Conservation (phyloP, 2,888 invertebrate species). For the Hypena proboscidalis region DNA sequence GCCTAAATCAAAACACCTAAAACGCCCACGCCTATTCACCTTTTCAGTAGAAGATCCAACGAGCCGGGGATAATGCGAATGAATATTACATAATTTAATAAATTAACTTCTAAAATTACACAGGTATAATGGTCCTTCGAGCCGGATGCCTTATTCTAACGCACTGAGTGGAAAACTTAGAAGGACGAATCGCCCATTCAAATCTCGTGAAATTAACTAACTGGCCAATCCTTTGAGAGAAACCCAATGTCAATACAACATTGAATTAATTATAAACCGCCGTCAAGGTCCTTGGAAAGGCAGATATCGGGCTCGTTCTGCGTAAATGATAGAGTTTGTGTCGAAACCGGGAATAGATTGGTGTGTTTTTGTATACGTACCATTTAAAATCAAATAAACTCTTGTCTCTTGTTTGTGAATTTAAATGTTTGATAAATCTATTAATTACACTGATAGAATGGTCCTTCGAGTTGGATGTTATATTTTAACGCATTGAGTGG, state of each 20-base stretch:
- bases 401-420: no score
- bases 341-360: no score
- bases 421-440: no score
- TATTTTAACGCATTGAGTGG: no score
- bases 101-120: slow-evolving; percentile 14
- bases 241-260: slow-evolving; percentile 42
- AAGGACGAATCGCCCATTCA: slow-evolving; percentile 30
- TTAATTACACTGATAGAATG: no score
- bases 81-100: slow-evolving; percentile 9
- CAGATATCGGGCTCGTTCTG: no score
- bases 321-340: no score
- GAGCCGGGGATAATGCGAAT: neutral
- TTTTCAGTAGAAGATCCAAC: neutral
- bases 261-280: slow-evolving; percentile 56
- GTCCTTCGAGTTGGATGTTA: no score
- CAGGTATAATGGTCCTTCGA: slow-evolving; percentile 22
- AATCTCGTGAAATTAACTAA: slow-evolving; percentile 48
- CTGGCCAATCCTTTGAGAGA: slow-evolving; percentile 36
- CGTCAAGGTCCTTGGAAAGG: no score
- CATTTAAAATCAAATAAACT: no score
- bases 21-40: neutral
- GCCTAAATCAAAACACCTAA: neutral
- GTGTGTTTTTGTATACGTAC: no score
- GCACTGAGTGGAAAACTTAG: slow-evolving; percentile 26
- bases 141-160: slow-evolving; percentile 15